Base-by-base conservation (phyloP, 2,797 vertebrate species). In the Phataginus tetradactyla region DNA sequence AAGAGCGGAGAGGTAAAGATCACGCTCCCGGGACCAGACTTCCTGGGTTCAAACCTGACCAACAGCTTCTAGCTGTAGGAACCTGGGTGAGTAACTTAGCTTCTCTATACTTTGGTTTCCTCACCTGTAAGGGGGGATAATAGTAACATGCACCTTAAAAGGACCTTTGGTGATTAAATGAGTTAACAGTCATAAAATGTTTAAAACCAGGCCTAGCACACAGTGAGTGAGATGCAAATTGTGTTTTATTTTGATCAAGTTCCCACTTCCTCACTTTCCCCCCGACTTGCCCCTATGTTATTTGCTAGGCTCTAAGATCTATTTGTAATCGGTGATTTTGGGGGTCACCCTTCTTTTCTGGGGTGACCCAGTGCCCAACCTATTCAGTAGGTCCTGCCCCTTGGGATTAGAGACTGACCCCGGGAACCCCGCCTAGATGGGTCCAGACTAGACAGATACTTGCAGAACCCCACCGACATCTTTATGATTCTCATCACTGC, bases 251-350 rank as follows among this genome's bases (percentile, higher is more conserved):
- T 71, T 78, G 37, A 59, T 49, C 7, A 49, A 37, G 5, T 20
- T 34, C 8, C 21, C 1, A 5, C 9, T 7, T 4, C 1, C 4
- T 53, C 8, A 17, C 1, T 4, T 6, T 3, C 6, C 2, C 3
- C 27, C 13, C 4, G 13, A 32, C 42, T 49, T 80, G 18, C 11
- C 49, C 42, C 29, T 87, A 1, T 90, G 37, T 53, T 80, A 29
- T 75, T 77, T 95, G 66, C 32, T 55, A 5, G 29, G 63, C 14
- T 72, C 0, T 78, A 57, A 59, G 51, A 53, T 39, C 29, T n/a
- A 69, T 51, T 64, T 92, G 42, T 63, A 83, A 45, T 61, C 25
- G 4, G 49, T 66, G 71, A 25, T 93, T 91, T 27, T 49, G 20
- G 53, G n/a, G 53, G 42, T 64, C 18, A 20, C 4, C 3, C 2